These are phyloP conservation scores for Actinostola sp. DNA, from an alignment of 92 coral and sea anemone genomes.

Conservation along the genomic window DNA sequence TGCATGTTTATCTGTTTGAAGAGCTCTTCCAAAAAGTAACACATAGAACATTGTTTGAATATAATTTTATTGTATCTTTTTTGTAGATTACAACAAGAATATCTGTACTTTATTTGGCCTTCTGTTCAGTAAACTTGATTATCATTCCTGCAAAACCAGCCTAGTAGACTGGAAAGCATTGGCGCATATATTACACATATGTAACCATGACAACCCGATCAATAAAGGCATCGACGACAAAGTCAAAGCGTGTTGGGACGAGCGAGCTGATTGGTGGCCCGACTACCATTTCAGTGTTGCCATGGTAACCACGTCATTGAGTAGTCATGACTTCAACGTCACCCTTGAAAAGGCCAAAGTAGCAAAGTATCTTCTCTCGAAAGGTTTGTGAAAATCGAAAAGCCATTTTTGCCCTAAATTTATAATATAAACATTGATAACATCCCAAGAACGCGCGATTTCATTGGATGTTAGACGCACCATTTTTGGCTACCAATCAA, in stretches of 20 bases:
- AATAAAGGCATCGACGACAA: constrained; percentile 8
- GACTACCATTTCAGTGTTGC: constrained; percentile 75
- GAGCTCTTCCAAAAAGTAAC: too few relatives aligned
- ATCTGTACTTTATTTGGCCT: constrained; percentile 3
- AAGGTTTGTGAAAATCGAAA: constrained; percentile 53
- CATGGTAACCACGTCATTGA: constrained; percentile 20
- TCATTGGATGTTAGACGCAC: too few relatives aligned
- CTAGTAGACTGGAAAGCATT: constrained; percentile 62
- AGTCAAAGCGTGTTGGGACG: constrained; percentile 66
- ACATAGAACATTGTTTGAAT: too few relatives aligned
- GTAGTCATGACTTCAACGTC: constrained; percentile 28
- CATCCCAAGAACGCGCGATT: too few relatives aligned
- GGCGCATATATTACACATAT: constrained; percentile 16
- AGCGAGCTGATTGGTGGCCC: constrained; percentile 95
- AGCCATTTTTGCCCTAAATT: too few relatives aligned
- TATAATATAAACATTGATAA: too few relatives aligned
- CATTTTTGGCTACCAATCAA: too few relatives aligned
- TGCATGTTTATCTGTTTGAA: neutral
- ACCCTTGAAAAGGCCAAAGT: constrained; percentile 62
- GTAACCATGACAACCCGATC: constrained; percentile 16
- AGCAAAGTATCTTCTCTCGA: constrained; percentile 64
- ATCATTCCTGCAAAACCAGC: constrained; percentile 65
- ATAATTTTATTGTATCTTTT: neutral
- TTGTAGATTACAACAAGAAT: constrained; percentile 32
- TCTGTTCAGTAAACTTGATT: constrained; percentile 85